A percentile compares a stretch with the other conserved stretches of the same genome.
phyloP scores from a whole-genome alignment of 2,113 vertebrate species.

The Tonatia bakeri region DNA sequence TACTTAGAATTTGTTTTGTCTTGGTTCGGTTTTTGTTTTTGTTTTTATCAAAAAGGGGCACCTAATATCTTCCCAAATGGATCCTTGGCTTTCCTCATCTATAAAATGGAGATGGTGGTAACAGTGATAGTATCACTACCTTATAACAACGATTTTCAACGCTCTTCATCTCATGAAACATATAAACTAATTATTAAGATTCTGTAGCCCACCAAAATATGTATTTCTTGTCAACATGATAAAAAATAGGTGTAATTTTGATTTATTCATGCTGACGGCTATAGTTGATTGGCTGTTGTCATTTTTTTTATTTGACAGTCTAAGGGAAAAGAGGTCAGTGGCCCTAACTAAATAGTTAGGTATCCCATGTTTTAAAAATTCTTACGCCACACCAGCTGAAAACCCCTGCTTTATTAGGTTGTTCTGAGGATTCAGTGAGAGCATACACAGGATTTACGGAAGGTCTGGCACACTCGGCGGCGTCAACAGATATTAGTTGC shows the following conservation, averaged over 20 bases:
- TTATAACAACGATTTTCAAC: background rate
- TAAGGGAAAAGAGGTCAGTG: background rate
- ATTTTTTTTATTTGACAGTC: background rate
- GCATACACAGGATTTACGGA: background rate
- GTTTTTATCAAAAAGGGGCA: constrained; percentile 15
- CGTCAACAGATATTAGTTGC: background rate
- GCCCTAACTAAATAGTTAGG: background rate
- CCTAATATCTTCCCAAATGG: background rate
- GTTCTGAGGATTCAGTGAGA: background rate
- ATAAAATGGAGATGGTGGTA: background rate
- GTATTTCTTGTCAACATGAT: background rate
- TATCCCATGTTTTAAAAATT: background rate
- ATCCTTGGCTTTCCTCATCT: background rate
- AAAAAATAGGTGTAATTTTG: background rate
- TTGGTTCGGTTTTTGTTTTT: background rate
- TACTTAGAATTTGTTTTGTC: background rate
- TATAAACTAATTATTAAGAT: background rate
- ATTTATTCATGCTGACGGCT: background rate
- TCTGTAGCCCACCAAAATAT: background rate
- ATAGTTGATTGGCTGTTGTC: background rate
- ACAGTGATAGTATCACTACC: background rate
- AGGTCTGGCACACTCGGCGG: background rate
- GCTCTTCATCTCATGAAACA: background rate
- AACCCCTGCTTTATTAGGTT: background rate
- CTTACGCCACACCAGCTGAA: background rate